A percentile compares a stretch with the other conserved stretches of the same genome.
These are phyloP conservation scores for Malacoraja senta DNA, from an alignment of 2,797 vertebrate species.

Conservation along the genomic window DNA sequence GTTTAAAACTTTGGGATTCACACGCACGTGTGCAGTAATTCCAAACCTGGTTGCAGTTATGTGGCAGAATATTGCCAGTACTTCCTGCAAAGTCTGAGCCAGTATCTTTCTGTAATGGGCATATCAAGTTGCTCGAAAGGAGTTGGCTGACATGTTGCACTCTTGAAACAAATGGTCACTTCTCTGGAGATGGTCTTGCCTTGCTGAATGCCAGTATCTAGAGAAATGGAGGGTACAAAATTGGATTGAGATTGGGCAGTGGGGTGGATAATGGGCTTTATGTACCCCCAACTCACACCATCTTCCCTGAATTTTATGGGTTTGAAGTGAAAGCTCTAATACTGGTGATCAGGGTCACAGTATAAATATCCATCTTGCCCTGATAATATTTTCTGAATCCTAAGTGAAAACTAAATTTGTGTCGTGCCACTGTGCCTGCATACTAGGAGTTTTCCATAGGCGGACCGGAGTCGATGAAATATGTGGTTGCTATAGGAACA, in stretches of 20 bases:
- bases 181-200: neutral
- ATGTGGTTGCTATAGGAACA: slow-evolving; percentile 66
- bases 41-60: too few species aligned
- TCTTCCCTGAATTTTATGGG: neutral
- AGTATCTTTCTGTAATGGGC: neutral
- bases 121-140: neutral
- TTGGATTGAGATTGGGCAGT: neutral
- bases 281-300: neutral
- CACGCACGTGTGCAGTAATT: too few species aligned
- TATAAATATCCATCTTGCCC: neutral
- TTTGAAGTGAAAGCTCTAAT: neutral
- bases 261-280: neutral
- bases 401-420: neutral
- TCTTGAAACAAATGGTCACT: neutral
- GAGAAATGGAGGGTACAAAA: neutral
- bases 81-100: too few species aligned
- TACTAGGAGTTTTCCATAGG: neutral
- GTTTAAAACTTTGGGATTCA: too few species aligned
- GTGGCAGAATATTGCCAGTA: too few species aligned
- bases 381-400: neutral
- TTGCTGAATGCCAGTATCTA: neutral
- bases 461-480: slow-evolving; percentile 38
- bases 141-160: neutral
- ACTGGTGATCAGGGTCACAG: too few species aligned
- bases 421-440: neutral